phyloP scores from a whole-genome alignment of 1,140 invertebrate species.

The Megalonaias nervosa region DNA sequence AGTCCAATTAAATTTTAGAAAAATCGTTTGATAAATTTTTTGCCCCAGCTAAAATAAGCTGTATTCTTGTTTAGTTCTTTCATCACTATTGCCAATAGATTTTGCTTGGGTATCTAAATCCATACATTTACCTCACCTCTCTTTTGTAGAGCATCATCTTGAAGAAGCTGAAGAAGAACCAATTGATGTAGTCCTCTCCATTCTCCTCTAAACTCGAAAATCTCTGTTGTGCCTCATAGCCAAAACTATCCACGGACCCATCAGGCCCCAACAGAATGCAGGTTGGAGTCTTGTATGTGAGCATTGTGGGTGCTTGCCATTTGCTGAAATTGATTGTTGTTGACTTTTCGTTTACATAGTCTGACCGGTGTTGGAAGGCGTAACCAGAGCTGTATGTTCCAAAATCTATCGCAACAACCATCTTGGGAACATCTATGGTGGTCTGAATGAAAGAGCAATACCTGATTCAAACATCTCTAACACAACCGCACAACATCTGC shows the following conservation, averaged over 20 bases:
- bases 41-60: no score
- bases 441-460: no score
- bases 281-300: conserved; percentile 25
- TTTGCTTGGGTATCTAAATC: no score
- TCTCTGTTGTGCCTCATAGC: conserved; percentile 21
- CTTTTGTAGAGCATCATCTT: conserved; percentile 32
- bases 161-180: conserved; percentile 30
- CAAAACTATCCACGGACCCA: conserved; percentile 8
- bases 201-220: conserved; percentile 8
- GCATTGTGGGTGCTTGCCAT: conserved; percentile 12
- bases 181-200: conserved; percentile 7
- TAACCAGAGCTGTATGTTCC: conserved; percentile 30
- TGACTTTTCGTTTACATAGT: conserved; percentile 10
- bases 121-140: background rate
- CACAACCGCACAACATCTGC: no score
- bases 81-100: no score
- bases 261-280: conserved; percentile 18
- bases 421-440: background rate
- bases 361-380: conserved; percentile 14
- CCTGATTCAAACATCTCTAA: no score
- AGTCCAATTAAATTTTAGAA: no score
- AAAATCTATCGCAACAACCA: conserved; percentile 31
- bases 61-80: no score
- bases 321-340: conserved; percentile 9
- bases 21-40: no score